Evolutionary conservation across 1,140 invertebrate species (phyloP).

Genomic region (Plodia interpunctella): DNA sequence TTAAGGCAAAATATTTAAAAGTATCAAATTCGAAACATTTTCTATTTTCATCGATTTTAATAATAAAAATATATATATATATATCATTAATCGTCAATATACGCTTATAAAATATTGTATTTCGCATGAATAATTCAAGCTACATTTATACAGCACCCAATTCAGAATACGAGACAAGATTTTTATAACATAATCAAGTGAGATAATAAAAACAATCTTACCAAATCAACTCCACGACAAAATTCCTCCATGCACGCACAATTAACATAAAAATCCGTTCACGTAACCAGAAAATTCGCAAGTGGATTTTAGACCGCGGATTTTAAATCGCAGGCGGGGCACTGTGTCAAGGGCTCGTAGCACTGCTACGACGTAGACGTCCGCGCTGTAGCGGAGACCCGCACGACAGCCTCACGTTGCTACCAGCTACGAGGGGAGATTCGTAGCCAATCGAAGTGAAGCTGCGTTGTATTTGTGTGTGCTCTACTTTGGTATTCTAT

Average conservation of each 20-base stretch:
- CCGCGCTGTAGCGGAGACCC: conserved; percentile 62
- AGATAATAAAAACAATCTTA: background rate
- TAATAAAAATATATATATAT: no score
- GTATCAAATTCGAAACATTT: no score
- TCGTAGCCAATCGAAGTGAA: conserved; percentile 68
- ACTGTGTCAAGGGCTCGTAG: conserved; percentile 57
- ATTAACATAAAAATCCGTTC: background rate
- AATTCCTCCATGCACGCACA: background rate
- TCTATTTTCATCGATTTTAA: no score
- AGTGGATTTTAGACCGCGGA: conserved; percentile 18
- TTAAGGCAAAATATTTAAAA: no score
- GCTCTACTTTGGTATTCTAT: conserved; percentile 38
- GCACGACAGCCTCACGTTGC: conserved; percentile 73
- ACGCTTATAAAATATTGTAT: no score
- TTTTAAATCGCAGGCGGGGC: conserved; percentile 44
- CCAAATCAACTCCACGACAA: background rate
- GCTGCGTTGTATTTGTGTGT: conserved; percentile 47
- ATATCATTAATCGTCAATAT: no score
- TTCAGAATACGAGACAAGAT: background rate
- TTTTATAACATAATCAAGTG: background rate
- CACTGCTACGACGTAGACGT: conserved; percentile 58
- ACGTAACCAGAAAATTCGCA: background rate
- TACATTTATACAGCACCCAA: no score
- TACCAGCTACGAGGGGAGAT: conserved; percentile 73
- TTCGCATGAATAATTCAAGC: no score